Evolutionary conservation across 1,140 invertebrate species (phyloP).

Genomic region (Brachionus paranguensis): DNA sequence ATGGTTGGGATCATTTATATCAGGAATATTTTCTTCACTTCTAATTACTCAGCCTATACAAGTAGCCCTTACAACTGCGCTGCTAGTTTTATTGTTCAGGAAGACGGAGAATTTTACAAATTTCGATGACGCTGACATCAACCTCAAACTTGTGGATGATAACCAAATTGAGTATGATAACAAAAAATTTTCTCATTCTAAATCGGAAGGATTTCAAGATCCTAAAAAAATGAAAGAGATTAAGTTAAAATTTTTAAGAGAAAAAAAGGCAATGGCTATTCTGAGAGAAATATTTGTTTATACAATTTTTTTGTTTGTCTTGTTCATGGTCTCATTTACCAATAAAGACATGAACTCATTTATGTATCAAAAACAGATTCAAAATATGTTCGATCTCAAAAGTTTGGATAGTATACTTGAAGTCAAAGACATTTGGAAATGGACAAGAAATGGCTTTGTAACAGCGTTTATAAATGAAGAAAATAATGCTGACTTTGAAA

Average conservation of each 20-base stretch:
- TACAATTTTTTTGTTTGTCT: not conserved
- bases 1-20: conserved; percentile 60
- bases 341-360: conserved; percentile 26
- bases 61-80: conserved; percentile 46
- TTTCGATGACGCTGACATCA: conserved; percentile 13
- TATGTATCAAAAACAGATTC: not conserved
- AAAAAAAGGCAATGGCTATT: conserved; percentile 20
- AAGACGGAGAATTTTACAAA: conserved; percentile 11
- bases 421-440: conserved; percentile 55
- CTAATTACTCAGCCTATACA: conserved; percentile 61
- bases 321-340: not conserved
- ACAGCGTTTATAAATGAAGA: conserved; percentile 57
- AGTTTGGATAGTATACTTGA: not conserved
- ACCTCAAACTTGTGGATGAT: not conserved
- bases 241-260: not conserved
- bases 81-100: not conserved
- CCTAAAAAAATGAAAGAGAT: not conserved
- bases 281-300: conserved; percentile 51
- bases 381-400: not conserved
- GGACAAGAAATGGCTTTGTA: conserved; percentile 54
- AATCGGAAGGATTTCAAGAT: not conserved
- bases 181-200: not conserved
- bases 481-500: conserved; percentile 54
- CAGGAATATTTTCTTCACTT: conserved; percentile 60
- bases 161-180: not conserved